Conservation (phyloP, 2,113 vertebrate species). For the Turdus rufiventris region DNA sequence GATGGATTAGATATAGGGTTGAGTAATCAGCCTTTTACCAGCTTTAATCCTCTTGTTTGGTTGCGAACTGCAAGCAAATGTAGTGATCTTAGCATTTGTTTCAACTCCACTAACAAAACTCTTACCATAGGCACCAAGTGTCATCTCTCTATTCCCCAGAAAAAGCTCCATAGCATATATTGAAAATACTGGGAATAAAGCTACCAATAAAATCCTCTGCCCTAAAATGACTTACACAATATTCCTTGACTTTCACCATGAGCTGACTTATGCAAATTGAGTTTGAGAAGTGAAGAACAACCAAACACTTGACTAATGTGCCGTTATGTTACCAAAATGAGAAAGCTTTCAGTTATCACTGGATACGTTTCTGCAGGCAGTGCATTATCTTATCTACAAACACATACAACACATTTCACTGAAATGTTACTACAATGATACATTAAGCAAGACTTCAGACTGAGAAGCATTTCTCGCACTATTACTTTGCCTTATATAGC, state of each 20-base stretch:
- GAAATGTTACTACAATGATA: neutral
- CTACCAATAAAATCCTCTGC: neutral
- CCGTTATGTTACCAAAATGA: neutral
- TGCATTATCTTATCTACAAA: neutral
- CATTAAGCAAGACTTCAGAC: neutral
- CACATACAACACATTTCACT: neutral
- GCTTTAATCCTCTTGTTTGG: neutral
- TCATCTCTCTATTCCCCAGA: neutral
- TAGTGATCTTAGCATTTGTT: conserved; percentile 36
- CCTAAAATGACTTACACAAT: neutral
- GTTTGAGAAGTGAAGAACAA: neutral
- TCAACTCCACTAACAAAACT: neutral
- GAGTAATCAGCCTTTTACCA: neutral
- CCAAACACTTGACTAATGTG: neutral
- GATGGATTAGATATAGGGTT: neutral
- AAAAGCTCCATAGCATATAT: neutral
- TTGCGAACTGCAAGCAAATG: conserved; percentile 36
- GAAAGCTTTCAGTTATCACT: conserved; percentile 5
- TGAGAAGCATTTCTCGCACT: neutral
- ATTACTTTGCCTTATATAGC: neutral
- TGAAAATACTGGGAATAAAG: neutral
- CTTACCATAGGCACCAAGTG: neutral
- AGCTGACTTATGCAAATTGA: neutral
- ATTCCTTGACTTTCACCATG: neutral
- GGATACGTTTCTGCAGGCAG: neutral